phyloP scores from a whole-genome alignment of 2,888 invertebrate species.

The Eupithecia abbreviata region DNA sequence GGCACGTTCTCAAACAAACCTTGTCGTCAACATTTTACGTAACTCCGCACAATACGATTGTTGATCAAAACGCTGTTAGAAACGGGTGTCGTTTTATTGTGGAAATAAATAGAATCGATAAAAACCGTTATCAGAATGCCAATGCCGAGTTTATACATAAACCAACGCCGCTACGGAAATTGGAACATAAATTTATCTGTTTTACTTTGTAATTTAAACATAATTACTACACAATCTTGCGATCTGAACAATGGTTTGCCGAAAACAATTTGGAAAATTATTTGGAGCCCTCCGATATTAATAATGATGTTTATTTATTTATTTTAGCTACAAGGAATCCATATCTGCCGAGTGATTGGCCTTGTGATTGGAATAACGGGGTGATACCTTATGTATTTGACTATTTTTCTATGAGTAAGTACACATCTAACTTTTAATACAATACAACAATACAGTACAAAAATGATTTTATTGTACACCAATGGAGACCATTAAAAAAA shows the following conservation, averaged over 20 bases:
- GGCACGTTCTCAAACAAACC: not conserved
- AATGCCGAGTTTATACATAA: slow-evolving; percentile 45
- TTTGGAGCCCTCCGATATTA: slow-evolving; percentile 29
- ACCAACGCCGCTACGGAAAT: slow-evolving; percentile 50
- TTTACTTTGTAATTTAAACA: slow-evolving; percentile 57
- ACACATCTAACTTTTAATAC: not conserved
- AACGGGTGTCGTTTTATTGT: slow-evolving; percentile 46
- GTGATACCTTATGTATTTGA: slow-evolving; percentile 63
- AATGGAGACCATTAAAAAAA: too few species aligned
- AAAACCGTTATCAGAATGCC: slow-evolving; percentile 46
- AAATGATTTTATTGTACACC: too few species aligned
- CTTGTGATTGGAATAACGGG: slow-evolving; percentile 61
- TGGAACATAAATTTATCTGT: slow-evolving; percentile 60
- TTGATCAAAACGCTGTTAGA: slow-evolving; percentile 14
- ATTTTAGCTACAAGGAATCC: slow-evolving; percentile 44
- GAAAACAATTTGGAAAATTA: slow-evolving; percentile 42
- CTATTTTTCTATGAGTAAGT: slow-evolving; percentile 66
- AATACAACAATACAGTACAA: too few species aligned
- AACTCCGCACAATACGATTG: slow-evolving; percentile 3
- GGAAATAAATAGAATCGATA: slow-evolving; percentile 55
- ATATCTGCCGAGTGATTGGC: slow-evolving; percentile 58
- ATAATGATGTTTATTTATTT: slow-evolving; percentile 43
- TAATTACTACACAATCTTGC: slow-evolving; percentile 55
- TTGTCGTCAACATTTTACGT: slow-evolving; percentile 6
- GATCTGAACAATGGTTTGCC: slow-evolving; percentile 50